Base-by-base conservation (phyloP, 2,888 invertebrate species). In the Drosophila neotestacea region DNA sequence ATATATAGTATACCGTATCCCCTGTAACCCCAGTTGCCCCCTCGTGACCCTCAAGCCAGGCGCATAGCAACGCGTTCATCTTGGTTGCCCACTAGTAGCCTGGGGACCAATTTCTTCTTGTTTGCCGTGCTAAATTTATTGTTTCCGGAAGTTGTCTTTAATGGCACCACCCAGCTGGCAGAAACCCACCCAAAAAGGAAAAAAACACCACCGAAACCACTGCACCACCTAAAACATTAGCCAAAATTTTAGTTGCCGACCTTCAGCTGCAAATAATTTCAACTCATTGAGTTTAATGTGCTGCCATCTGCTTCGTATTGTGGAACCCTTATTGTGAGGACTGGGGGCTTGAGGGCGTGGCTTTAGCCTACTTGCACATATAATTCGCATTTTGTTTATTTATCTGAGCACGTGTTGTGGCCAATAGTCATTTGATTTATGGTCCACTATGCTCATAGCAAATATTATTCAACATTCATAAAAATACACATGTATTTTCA, bases 91-190 rank as follows among this genome's bases (percentile, higher is more conserved):
- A 48, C 46, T 32, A 38, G 58, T 22, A 52, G 58, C 59, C 77
- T 59, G 50, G 78, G 71, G 42, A 66, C 65, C 65, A 75, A 73
- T 60, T 67, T 63, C 61, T 52, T 71, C 72, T 76, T 41, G 52
- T 77, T 79, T 73, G 85, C 69, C 66, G 67, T 61, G 73, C 70
- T 62, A 70, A 84, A 85, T 85, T 89, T 85, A 85, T 88, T 84
- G 85, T 84, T 88, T 79, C 77, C 87, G 85, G 85, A 89, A 88
- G 81, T 87, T 87, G 85, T 77, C 85, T 85, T 88, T 84, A 88
- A 88, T 86, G 88, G 81, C 81, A 56, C 48, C 68, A 68, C 66
- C 68, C 67, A 70, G 74, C 64, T 62, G 78, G 76, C 79, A 70
- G 55, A 34, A 44, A 66, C 66, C 64, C 30, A 16, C 27, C 46